A percentile compares a stretch with the other conserved stretches of the same genome.
Conservation (phyloP, 1,140 invertebrate species). For the Schlechtendalia chinensis region DNA sequence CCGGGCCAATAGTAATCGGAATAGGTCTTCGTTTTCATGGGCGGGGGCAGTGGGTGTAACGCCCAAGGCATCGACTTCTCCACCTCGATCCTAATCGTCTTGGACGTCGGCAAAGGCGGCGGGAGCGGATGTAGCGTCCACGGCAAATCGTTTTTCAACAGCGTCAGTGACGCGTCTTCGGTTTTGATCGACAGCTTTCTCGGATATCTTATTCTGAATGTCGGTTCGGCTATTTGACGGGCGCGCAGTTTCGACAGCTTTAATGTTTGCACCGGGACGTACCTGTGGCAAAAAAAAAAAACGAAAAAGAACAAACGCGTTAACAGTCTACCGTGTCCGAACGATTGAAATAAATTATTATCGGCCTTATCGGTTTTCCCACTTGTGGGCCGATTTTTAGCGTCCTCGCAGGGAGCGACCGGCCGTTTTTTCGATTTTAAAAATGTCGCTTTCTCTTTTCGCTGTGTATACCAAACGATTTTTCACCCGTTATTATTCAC, state of each 20-base stretch:
- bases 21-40: conserved; percentile 11
- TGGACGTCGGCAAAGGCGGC: conserved; percentile 30
- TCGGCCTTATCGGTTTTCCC: background rate
- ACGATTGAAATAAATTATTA: background rate
- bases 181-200: conserved; percentile 17
- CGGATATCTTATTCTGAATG: conserved; percentile 22
- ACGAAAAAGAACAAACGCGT: background rate
- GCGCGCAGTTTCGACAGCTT: conserved; percentile 28
- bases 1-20: conserved; percentile 27
- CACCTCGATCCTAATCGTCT: background rate
- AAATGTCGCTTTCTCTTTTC: no score
- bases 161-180: background rate
- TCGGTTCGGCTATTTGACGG: conserved; percentile 9
- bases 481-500: no score
- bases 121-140: conserved; percentile 14
- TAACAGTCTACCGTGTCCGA: background rate
- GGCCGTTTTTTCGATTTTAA: no score
- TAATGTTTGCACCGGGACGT: conserved; percentile 28
- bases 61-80: conserved; percentile 29
- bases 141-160: conserved; percentile 23
- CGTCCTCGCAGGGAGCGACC: no score
- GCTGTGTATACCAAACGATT: no score
- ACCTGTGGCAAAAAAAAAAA: conserved; percentile 9
- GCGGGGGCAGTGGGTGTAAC: conserved; percentile 19
- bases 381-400: background rate